phyloP scores from a whole-genome alignment of 2,113 vertebrate species.

The Thunnus thynnus region DNA sequence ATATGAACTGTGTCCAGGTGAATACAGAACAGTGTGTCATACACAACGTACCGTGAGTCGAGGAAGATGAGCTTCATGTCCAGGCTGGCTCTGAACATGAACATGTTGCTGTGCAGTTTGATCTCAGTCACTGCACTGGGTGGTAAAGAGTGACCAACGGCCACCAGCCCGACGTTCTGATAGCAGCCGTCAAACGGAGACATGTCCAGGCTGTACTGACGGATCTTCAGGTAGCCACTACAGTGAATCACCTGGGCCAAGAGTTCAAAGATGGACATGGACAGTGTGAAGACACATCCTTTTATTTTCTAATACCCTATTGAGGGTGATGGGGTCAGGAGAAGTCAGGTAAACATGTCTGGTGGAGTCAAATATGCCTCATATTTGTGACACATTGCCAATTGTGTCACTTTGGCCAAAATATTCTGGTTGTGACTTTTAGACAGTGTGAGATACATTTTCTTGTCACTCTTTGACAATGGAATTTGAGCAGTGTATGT shows the following conservation, averaged over 20 bases:
- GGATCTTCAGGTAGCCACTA: slow-evolving; percentile 97
- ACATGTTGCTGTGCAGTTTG: slow-evolving; percentile 99
- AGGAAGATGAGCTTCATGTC: slow-evolving; percentile 99
- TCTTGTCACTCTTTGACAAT: too few species aligned
- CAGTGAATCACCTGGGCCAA: slow-evolving; percentile 93
- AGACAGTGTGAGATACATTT: too few species aligned
- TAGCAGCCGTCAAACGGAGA: slow-evolving; percentile 97
- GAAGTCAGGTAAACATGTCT: too few species aligned
- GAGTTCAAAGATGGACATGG: background rate
- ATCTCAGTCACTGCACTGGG: slow-evolving; percentile 97
- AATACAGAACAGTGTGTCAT: background rate
- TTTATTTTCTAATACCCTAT: too few species aligned
- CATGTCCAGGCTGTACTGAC: slow-evolving; percentile 97
- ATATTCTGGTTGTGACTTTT: too few species aligned
- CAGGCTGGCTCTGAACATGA: slow-evolving; percentile 98
- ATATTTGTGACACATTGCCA: too few species aligned
- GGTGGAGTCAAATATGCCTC: too few species aligned
- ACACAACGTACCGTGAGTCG: slow-evolving; percentile 90
- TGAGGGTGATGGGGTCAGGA: too few species aligned
- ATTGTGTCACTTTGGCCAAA: too few species aligned
- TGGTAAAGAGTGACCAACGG: slow-evolving; percentile 95
- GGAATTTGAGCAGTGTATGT: too few species aligned
- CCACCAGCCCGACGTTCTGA: slow-evolving; percentile 97
- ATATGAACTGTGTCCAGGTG: background rate
- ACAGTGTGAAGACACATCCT: too few species aligned